A percentile compares a stretch with the other conserved stretches of the same genome.
Evolutionary conservation across 2,113 vertebrate species (phyloP).

Genomic region (Nycticorax nycticorax): DNA sequence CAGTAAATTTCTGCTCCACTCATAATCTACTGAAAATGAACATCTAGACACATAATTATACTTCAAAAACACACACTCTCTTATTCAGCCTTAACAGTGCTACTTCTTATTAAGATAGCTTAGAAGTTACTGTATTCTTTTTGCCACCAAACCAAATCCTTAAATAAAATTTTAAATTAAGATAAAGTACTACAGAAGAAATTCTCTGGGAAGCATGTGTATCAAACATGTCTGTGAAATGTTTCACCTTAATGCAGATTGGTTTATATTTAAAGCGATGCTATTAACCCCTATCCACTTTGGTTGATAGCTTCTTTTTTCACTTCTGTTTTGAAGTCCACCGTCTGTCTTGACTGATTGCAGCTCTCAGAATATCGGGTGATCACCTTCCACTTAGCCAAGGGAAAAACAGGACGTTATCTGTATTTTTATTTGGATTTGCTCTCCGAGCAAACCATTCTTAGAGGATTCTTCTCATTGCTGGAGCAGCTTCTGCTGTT

Average conservation of each 20-base stretch:
- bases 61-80: slow-evolving; percentile 15
- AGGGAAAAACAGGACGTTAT: neutral
- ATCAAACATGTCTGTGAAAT: slow-evolving; percentile 22
- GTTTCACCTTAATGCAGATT: slow-evolving; percentile 45
- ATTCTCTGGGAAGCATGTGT: slow-evolving; percentile 1
- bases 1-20: slow-evolving; percentile 46
- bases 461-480: neutral
- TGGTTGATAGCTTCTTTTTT: slow-evolving; percentile 20
- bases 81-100: slow-evolving; percentile 35
- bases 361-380: neutral
- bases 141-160: slow-evolving; percentile 40
- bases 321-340: slow-evolving; percentile 51
- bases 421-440: neutral
- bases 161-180: slow-evolving; percentile 60
- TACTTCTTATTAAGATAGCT: slow-evolving; percentile 20
- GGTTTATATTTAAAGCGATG: slow-evolving; percentile 39
- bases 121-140: slow-evolving; percentile 20
- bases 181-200: slow-evolving; percentile 46
- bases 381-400: neutral
- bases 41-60: neutral
- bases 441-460: neutral
- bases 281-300: slow-evolving; percentile 33
- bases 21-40: slow-evolving; percentile 35
- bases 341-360: slow-evolving; percentile 50
- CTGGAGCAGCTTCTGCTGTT: neutral